phyloP scores from a whole-genome alignment of 64 coral and sea anemone genomes.

The Montipora efflorescens region DNA sequence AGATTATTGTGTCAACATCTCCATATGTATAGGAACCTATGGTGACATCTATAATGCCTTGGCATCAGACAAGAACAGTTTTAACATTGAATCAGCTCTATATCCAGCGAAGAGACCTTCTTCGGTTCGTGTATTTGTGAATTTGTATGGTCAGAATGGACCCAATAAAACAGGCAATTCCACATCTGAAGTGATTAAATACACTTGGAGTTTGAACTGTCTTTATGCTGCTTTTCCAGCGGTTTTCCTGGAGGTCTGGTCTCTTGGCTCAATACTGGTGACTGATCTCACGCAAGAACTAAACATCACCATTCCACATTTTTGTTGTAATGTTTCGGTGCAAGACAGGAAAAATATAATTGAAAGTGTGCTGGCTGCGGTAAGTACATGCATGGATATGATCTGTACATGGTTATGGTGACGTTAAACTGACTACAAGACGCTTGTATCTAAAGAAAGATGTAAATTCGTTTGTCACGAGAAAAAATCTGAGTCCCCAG shows the following conservation, averaged over 20 bases:
- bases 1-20: no score
- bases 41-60: neutral
- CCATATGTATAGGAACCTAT: neutral
- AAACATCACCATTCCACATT: neutral
- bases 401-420: neutral
- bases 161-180: neutral
- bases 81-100: conserved; percentile 14
- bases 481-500: no score
- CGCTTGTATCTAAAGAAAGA: neutral
- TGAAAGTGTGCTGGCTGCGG: neutral
- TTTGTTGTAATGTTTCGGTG: neutral
- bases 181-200: neutral
- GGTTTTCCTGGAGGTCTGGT: neutral
- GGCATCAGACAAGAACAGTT: neutral
- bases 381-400: neutral
- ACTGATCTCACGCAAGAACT: neutral
- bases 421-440: neutral
- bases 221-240: conserved; percentile 1
- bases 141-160: neutral
- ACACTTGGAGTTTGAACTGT: conserved; percentile 22
- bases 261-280: neutral
- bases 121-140: neutral
- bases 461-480: no score
- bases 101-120: neutral
- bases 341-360: neutral